phyloP scores from a whole-genome alignment of 2,113 vertebrate species.

The Todiramphus saurophagus region DNA sequence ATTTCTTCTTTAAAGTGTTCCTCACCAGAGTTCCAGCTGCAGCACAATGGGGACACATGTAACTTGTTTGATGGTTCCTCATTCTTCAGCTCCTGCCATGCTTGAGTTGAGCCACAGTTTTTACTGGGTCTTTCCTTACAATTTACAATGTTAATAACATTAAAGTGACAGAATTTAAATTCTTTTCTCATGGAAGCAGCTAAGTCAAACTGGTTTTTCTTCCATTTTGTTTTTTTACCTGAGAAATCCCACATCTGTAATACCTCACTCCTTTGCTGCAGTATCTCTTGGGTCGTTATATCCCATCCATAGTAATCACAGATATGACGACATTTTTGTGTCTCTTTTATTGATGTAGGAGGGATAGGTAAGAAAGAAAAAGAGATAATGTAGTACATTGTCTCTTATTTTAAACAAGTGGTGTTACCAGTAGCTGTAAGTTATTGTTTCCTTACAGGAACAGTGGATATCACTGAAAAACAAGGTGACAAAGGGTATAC shows the following conservation, averaged over 20 bases:
- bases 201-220: neutral
- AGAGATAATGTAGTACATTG: fast-evolving
- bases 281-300: neutral
- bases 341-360: neutral
- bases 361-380: neutral
- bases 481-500: fast-evolving
- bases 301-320: neutral
- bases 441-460: neutral
- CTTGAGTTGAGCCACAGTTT: neutral
- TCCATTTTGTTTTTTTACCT: neutral
- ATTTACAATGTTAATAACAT: neutral
- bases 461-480: neutral
- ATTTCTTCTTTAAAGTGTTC: neutral
- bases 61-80: neutral
- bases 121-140: neutral
- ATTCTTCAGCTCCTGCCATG: neutral
- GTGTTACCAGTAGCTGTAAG: neutral
- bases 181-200: neutral
- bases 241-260: neutral
- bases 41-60: neutral
- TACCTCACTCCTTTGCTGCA: neutral
- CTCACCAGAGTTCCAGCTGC: neutral
- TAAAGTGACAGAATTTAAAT: neutral
- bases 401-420: neutral
- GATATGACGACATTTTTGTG: neutral